These are phyloP conservation scores for Sweltsa coloradensis DNA, from an alignment of 1,140 invertebrate species.

Conservation along the genomic window DNA sequence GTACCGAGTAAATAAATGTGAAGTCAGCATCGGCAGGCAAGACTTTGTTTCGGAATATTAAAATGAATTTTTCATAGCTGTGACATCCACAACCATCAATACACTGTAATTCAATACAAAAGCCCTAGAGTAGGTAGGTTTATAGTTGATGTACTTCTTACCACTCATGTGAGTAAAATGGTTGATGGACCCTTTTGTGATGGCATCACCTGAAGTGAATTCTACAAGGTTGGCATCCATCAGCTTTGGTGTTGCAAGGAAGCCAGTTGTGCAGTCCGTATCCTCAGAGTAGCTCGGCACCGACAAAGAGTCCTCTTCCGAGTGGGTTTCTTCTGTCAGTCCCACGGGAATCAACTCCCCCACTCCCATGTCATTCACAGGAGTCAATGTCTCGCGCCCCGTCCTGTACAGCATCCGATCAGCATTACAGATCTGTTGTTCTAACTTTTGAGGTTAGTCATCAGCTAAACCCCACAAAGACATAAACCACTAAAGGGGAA, in stretches of 20 bases:
- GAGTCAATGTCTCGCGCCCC: slow-evolving; percentile 28
- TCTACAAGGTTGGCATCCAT: slow-evolving; percentile 11
- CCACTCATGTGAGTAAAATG: background rate
- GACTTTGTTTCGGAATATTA: no score
- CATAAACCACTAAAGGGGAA: no score
- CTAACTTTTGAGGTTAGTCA: no score
- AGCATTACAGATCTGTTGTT: no score
- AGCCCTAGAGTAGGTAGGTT: no score
- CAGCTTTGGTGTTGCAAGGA: slow-evolving; percentile 14
- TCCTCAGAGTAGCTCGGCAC: slow-evolving; percentile 28
- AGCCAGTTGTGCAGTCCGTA: slow-evolving; percentile 13
- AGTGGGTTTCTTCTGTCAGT: slow-evolving; percentile 25
- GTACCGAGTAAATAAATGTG: no score
- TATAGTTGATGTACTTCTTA: slow-evolving; percentile 1
- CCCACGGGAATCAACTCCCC: slow-evolving; percentile 37
- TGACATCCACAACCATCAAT: no score
- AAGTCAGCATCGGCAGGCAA: no score
- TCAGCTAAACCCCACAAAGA: no score
- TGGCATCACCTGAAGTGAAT: slow-evolving; percentile 1
- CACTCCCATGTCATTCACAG: slow-evolving; percentile 30
- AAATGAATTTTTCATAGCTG: no score
- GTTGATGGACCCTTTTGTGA: background rate
- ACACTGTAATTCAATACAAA: no score
- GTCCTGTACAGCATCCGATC: no score
- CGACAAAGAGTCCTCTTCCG: slow-evolving; percentile 30